These are phyloP conservation scores for Brachylomia viminalis DNA, from an alignment of 2,888 invertebrate genomes.

Conservation along the genomic window DNA sequence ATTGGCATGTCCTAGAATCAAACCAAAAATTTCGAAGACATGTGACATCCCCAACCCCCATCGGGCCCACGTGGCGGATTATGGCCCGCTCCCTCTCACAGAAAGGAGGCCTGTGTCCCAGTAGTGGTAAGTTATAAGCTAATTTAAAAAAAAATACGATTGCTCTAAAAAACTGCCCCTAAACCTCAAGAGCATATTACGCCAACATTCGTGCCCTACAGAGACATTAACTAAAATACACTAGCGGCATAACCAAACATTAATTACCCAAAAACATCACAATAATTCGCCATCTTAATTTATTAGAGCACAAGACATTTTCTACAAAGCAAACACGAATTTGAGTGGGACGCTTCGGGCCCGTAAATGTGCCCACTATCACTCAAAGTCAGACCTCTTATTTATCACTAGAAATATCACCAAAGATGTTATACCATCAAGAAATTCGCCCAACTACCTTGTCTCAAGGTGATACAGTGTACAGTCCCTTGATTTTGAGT, in stretches of 20 bases:
- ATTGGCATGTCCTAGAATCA: too few species aligned
- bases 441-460: conserved; percentile 28
- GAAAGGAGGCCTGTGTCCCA: too few species aligned
- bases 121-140: too few species aligned
- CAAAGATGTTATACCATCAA: conserved; percentile 18
- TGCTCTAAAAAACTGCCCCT: neutral
- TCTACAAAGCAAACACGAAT: conserved; percentile 78
- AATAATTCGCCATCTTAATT: conserved; percentile 73
- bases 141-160: too few species aligned
- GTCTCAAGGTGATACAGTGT: conserved; percentile 29
- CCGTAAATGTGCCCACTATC: conserved; percentile 80
- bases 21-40: too few species aligned
- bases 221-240: conserved; percentile 48
- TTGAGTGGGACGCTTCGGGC: conserved; percentile 74
- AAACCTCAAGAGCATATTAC: conserved; percentile 22
- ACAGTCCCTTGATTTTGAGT: conserved; percentile 32
- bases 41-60: too few species aligned
- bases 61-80: too few species aligned
- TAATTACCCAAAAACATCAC: conserved; percentile 70
- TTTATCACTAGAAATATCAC: conserved; percentile 80
- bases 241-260: conserved; percentile 53
- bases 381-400: conserved; percentile 85
- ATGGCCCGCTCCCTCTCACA: too few species aligned
- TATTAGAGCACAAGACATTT: conserved; percentile 78
- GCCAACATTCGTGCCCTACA: conserved; percentile 15